phyloP scores from a whole-genome alignment of 2,888 invertebrate species.

The Priocnemis perturbator region DNA sequence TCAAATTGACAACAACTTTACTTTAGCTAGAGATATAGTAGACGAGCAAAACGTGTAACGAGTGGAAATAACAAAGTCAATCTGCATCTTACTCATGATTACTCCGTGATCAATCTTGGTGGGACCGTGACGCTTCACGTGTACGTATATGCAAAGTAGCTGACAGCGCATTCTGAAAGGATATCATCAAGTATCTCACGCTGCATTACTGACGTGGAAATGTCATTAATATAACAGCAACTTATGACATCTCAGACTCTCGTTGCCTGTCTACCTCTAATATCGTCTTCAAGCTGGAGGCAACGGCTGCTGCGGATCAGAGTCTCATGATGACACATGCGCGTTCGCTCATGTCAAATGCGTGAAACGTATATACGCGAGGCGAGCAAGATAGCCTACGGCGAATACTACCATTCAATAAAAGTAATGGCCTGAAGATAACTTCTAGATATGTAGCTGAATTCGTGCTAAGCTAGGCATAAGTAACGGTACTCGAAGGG shows the following conservation, averaged over 20 bases:
- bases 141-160: conserved; percentile 35
- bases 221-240: conserved; percentile 71
- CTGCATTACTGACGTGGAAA: conserved; percentile 36
- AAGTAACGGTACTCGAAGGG: conserved; percentile 18
- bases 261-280: conserved; percentile 62
- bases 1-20: too few species aligned
- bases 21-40: too few species aligned
- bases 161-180: conserved; percentile 44
- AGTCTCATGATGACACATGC: neutral
- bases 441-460: neutral
- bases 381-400: neutral
- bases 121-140: conserved; percentile 26
- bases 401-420: neutral
- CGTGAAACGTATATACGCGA: neutral
- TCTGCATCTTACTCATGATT: conserved; percentile 40
- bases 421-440: neutral
- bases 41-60: too few species aligned
- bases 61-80: too few species aligned
- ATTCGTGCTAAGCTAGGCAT: conserved; percentile 4
- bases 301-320: neutral
- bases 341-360: too few species aligned
- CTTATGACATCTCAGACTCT: conserved; percentile 69
- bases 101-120: conserved; percentile 42
- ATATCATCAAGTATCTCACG: conserved; percentile 54
- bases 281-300: conserved; percentile 41